Evolutionary conservation across 2,113 vertebrate species (phyloP), one percentile per base, ranked within the genome.

Genomic region (Pitta sordida): DNA sequence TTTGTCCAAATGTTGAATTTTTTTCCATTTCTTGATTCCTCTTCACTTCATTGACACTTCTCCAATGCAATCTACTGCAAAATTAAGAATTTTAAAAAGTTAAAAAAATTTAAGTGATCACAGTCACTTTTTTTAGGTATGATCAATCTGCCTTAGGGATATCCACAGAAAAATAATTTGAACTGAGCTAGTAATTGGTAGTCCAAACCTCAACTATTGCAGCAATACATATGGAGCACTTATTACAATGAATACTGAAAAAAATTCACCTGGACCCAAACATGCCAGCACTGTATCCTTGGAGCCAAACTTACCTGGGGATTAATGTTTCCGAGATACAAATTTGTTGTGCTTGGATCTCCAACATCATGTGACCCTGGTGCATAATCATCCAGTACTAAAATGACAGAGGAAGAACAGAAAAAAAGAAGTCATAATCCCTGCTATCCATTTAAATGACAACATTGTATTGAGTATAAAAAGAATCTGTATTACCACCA

Each of bases 271-370:
- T 67, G 7, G 29, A 58, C 17, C 3, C 46, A 87, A 84, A 73
- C 7, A 85, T 4, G 30, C 3, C 53, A 91, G 36, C 26, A 55
- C 0, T 22, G 18, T 39, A 44, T 44, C 30, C 39, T 15, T 65
- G 15, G 15, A 56, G 86, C 39, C 56, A 59, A 10, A 60, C 90
- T 96, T 95, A 99, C 99, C 98, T 99, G 99, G 93, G 99, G 99
- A 96, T 99, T 99, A 95, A 99, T 99, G 96, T 99, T 99, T 94
- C 99, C 99, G 37, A 99, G 98, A 92, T 99, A 99, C 83, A 99
- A 97, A 97, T 99, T 99, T 64, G 99, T 99, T 63, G 99, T 99
- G 80, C 99, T 99, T 64, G 99, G 99, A 97, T 99, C 99, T 82
- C 99, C 99, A 51, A 99, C 99, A 86, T 99, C 99, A 95, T 99